Evolutionary conservation across 2,797 vertebrate species (phyloP).

Genomic region (Pteropus rufus): DNA sequence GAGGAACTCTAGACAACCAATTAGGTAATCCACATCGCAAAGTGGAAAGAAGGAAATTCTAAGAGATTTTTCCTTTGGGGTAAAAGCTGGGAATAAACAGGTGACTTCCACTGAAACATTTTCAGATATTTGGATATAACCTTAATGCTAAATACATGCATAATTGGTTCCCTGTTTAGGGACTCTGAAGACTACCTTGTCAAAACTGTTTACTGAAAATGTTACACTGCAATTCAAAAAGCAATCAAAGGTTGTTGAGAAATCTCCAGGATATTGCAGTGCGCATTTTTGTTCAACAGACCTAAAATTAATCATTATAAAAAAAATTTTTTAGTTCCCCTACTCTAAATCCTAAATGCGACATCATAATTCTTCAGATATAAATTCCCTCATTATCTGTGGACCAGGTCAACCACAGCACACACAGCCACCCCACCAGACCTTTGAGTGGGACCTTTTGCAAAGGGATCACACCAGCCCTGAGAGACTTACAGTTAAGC

Average conservation of each 20-base stretch:
- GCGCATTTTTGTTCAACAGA: neutral
- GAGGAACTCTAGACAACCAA: neutral
- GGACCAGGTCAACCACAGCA: neutral
- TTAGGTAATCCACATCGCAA: neutral
- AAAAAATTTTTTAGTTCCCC: neutral
- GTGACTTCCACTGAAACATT: neutral
- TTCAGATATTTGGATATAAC: neutral
- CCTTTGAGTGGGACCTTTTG: neutral
- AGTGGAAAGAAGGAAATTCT: neutral
- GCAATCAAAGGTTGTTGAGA: slow-evolving; percentile 22
- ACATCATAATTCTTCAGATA: slow-evolving; percentile 33
- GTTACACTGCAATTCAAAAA: slow-evolving; percentile 16
- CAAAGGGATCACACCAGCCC: neutral
- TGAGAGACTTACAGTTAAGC: neutral
- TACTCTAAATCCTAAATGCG: neutral
- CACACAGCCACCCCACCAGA: neutral
- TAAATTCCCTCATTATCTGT: slow-evolving; percentile 48
- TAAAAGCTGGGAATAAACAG: neutral
- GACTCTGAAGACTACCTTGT: neutral
- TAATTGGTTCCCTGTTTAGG: neutral
- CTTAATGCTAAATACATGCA: neutral
- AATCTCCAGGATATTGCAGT: slow-evolving; percentile 22
- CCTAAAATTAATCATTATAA: slow-evolving; percentile 35
- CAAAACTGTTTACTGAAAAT: slow-evolving; percentile 26
- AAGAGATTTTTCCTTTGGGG: neutral